Percentiles rank a stretch among this genome's conserved stretches.
These are phyloP conservation scores for Noctilio leporinus DNA, from an alignment of 2,113 vertebrate genomes.

Conservation along the genomic window DNA sequence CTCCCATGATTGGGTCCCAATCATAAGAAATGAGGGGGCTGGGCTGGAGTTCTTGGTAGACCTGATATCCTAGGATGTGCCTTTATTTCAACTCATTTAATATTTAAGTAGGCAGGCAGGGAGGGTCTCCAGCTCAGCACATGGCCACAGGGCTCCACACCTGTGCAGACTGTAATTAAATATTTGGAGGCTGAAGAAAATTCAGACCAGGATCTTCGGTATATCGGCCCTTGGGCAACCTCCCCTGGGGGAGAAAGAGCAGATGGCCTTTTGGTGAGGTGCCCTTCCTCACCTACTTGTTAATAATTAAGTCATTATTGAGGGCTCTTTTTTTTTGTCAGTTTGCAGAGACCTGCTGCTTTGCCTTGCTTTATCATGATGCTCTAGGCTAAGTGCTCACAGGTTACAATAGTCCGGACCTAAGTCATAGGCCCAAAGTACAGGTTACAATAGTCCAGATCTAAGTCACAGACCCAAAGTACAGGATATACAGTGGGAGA, in stretches of 20 bases:
- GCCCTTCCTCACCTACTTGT: constrained; percentile 21
- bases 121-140: constrained; percentile 47
- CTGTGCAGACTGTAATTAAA: constrained; percentile 65
- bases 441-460: neutral
- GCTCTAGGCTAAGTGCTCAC: neutral
- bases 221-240: neutral
- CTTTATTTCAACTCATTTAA: constrained; percentile 59
- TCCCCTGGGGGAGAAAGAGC: neutral
- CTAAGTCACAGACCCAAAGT: neutral
- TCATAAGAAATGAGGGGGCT: neutral
- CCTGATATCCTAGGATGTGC: neutral
- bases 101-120: constrained; percentile 50
- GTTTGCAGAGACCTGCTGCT: neutral
- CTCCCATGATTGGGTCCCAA: neutral
- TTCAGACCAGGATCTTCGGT: constrained; percentile 7
- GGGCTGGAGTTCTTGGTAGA: neutral
- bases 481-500: neutral
- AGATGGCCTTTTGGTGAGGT: constrained; percentile 51
- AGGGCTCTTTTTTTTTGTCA: constrained; percentile 21
- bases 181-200: constrained; percentile 47
- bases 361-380: neutral
- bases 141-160: constrained; percentile 50
- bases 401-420: neutral
- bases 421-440: neutral
- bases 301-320: constrained; percentile 56